Base-by-base conservation (phyloP, 1,140 invertebrate genomes). In the Centruroides vittatus region DNA sequence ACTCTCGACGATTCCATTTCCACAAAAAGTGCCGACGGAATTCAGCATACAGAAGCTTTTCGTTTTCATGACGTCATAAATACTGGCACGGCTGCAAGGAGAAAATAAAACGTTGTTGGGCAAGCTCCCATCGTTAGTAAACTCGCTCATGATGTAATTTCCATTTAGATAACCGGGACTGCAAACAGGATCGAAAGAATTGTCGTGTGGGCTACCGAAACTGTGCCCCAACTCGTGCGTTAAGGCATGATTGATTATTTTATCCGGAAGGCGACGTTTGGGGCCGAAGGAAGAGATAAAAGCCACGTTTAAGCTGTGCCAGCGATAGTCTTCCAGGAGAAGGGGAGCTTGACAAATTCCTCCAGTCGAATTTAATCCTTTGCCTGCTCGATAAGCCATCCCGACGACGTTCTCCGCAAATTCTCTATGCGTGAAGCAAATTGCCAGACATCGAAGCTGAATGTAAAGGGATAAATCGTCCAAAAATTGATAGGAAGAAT, bases 151-250 rank as follows among this genome's bases (percentile, higher is more conserved):
- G 6, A 62, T 51, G 51, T 35, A 62, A 13, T 62, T 47, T 10
- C 61, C 61, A 1, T n/a, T 47, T 46, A 4, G 12, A 6, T 48
- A 35, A 5, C 35, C 47, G 10, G 61, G 61, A 23, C 48, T 36
- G 59, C 61, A 62, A 3, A 51, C 36, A 12, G 47, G 48, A 54
- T 62, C 59, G 9, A 12, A 10, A 7, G 50, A 49, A 13, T 35
- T 8, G 51, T 62, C 61, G 59, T 62, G 61, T 8, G 57, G 23
- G 52, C 57, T 60, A 35, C 61, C 61, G 52, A 62, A 62, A 34
- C 36, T 35, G 54, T 62, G 61, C 3, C 57, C 61, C 6, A 62
- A 10, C 34, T 62, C 61, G 49, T 62, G 61, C 9, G 61, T 58
- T 35, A 62, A 47, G 13, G 58, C 48, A 34, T 59, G n/a, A 35